phyloP scores from a whole-genome alignment of 2,888 invertebrate genomes.

The Neoitamus cyanurus region DNA sequence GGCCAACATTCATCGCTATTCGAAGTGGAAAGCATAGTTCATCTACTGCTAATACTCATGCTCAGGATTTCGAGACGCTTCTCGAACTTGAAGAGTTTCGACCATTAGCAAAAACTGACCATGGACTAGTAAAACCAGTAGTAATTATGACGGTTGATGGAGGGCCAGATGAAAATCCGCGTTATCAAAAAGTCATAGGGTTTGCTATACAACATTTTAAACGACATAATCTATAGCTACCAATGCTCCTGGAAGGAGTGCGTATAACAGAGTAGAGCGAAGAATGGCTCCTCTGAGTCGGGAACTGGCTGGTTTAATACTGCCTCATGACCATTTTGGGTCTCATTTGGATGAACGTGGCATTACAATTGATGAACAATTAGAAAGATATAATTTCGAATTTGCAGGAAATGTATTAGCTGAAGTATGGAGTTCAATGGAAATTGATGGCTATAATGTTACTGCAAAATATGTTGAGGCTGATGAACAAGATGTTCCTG shows the following conservation, averaged over 20 bases:
- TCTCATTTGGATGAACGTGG: constrained; percentile 47
- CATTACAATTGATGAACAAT: constrained; percentile 1
- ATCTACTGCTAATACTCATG: constrained; percentile 49
- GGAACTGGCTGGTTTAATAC: constrained; percentile 46
- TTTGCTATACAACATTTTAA: constrained; percentile 46
- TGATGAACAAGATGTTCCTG: constrained; percentile 46
- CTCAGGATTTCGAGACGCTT: neutral
- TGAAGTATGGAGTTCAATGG: constrained; percentile 38
- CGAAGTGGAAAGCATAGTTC: constrained; percentile 54
- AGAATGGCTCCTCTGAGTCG: constrained; percentile 49
- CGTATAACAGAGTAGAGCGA: constrained; percentile 55
- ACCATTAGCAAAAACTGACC: constrained; percentile 41
- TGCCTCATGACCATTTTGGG: constrained; percentile 49
- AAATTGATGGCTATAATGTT: constrained; percentile 45
- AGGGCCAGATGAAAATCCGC: constrained; percentile 42
- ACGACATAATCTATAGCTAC: constrained; percentile 51
- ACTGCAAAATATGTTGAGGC: constrained; percentile 42
- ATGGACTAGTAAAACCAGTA: constrained; percentile 46
- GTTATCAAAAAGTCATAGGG: constrained; percentile 46
- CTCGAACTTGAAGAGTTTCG: constrained; percentile 7
- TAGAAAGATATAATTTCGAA: constrained; percentile 29
- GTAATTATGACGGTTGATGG: constrained; percentile 41
- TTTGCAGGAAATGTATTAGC: constrained; percentile 40
- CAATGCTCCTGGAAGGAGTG: constrained; percentile 55
- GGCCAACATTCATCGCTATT: constrained; percentile 60